These are phyloP conservation scores for Mormyrus hasselquistii DNA, from an alignment of 2,797 vertebrate genomes.

Conservation along the genomic window DNA sequence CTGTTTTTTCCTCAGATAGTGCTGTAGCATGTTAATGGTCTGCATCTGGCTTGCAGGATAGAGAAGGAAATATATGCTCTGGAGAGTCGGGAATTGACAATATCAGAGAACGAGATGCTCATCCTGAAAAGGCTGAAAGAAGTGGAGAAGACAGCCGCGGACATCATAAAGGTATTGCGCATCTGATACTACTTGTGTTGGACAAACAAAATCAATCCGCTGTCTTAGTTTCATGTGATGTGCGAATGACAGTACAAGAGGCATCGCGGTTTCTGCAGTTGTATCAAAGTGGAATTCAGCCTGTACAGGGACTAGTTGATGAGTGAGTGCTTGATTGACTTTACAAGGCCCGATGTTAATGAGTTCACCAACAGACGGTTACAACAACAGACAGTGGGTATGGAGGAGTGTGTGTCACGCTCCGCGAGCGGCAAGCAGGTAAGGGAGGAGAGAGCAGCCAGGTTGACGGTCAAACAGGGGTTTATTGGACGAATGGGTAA, in stretches of 20 bases:
- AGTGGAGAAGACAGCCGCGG: conserved; percentile 82
- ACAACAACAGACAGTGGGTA: background rate
- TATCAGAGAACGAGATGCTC: conserved; percentile 76
- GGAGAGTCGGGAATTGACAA: conserved; percentile 76
- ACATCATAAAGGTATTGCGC: conserved; percentile 83
- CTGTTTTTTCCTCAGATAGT: background rate
- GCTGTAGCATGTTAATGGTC: conserved; percentile 3
- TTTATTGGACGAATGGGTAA: no score
- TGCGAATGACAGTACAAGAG: background rate
- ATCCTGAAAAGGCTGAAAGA: conserved; percentile 82
- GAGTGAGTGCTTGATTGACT: background rate
- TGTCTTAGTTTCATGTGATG: background rate
- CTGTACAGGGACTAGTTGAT: background rate
- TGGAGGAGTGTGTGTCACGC: background rate
- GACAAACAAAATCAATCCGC: background rate
- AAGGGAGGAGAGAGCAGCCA: no score
- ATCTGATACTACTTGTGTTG: conserved; percentile 18
- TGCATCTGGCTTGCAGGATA: conserved; percentile 59
- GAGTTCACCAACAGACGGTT: background rate
- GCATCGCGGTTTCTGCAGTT: background rate
- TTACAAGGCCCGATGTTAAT: background rate
- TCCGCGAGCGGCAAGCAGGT: no score
- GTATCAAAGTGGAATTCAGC: background rate
- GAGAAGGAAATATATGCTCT: conserved; percentile 79
- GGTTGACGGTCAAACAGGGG: no score